Evolutionary conservation across 2,797 vertebrate genomes (phyloP).

Genomic region (Gadopsis bispinosus): DNA sequence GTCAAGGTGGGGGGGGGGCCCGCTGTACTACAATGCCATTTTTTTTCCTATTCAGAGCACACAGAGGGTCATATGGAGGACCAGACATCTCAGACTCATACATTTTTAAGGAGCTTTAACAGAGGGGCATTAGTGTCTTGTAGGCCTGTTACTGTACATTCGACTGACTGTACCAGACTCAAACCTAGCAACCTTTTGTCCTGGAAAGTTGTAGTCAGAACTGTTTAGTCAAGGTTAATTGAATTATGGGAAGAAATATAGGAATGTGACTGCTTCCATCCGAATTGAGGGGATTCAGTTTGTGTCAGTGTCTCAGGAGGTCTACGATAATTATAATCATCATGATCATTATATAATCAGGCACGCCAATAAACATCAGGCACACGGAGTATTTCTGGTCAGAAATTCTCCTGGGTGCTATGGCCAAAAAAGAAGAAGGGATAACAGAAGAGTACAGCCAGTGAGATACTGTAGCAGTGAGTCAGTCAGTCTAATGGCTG

Average conservation of each 20-base stretch:
- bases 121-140: constrained; percentile 38
- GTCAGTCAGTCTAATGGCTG: constrained; percentile 37
- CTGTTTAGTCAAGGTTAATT: constrained; percentile 19
- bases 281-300: constrained; percentile 27
- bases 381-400: constrained; percentile 21
- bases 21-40: constrained; percentile 1
- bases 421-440: constrained; percentile 5
- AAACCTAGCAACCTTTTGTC: constrained; percentile 7
- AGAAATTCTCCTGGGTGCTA: constrained; percentile 3
- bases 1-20: too few relatives aligned
- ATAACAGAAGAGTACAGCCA: background rate
- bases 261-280: background rate
- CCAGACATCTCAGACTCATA: constrained; percentile 43
- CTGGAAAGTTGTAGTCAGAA: background rate
- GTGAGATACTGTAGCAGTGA: constrained; percentile 30
- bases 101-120: constrained; percentile 67
- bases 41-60: constrained; percentile 14
- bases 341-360: constrained; percentile 23
- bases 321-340: constrained; percentile 29
- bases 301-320: constrained; percentile 12
- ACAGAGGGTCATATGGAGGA: constrained; percentile 18
- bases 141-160: constrained; percentile 28
- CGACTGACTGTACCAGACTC: constrained; percentile 13
- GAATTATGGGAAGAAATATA: constrained; percentile 16
- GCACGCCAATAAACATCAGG: constrained; percentile 2